Conservation (phyloP, 2,797 vertebrate species). For the Esox masquinongy region DNA sequence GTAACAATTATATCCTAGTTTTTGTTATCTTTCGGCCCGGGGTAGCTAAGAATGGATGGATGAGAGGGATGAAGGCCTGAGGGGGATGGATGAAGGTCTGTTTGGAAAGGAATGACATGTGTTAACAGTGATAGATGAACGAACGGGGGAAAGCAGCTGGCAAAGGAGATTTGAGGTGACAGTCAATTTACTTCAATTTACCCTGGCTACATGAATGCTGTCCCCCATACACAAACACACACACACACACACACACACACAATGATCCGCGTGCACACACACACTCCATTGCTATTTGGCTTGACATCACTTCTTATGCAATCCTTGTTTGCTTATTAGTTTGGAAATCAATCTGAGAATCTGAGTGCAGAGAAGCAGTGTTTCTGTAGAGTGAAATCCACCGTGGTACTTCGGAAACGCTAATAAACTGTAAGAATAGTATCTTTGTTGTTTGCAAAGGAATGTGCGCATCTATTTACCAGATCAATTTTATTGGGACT, state of each 20-base stretch:
- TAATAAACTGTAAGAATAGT: not conserved
- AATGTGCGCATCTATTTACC: not conserved
- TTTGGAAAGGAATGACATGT: conserved; percentile 20
- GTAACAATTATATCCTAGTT: not conserved
- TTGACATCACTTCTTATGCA: not conserved
- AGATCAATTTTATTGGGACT: not conserved
- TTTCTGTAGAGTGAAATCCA: not conserved
- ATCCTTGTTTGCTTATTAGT: conserved; percentile 4
- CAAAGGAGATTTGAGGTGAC: conserved; percentile 45
- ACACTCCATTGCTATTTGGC: not conserved
- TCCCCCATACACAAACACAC: conserved; percentile 11
- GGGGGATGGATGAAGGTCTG: not conserved
- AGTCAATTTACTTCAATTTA: conserved; percentile 50
- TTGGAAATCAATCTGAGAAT: conserved; percentile 6
- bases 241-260: conserved; percentile 2
- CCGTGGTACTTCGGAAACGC: not conserved
- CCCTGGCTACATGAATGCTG: not conserved
- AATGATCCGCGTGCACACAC: conserved; percentile 13
- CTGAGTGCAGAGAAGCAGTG: not conserved
- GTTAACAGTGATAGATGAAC: conserved; percentile 41
- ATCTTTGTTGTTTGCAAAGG: not conserved
- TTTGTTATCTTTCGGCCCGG: not conserved
- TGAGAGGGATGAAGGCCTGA: not conserved
- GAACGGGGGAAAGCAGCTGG: conserved; percentile 37
- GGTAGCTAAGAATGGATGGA: not conserved